Percentiles rank a stretch among this genome's conserved stretches.
These are phyloP conservation scores for Hyles vespertilio DNA, from an alignment of 1,140 invertebrate genomes.

Conservation along the genomic window DNA sequence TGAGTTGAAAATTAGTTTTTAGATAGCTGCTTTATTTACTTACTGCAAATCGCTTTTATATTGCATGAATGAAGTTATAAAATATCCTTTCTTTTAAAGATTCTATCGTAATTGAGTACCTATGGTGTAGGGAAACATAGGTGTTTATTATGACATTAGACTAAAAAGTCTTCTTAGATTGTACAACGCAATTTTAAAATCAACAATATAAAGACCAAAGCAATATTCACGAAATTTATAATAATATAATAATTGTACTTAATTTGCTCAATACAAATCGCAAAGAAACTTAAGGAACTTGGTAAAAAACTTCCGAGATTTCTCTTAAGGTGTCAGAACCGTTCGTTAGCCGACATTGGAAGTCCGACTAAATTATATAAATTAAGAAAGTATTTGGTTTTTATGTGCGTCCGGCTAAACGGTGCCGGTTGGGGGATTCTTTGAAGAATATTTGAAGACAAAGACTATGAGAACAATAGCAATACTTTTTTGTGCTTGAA, in stretches of 20 bases:
- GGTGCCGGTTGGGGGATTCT: slow-evolving; percentile 12
- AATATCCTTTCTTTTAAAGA: too few species aligned
- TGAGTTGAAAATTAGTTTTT: not conserved
- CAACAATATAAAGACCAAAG: too few species aligned
- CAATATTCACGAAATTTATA: too few species aligned
- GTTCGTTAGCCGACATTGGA: slow-evolving; percentile 28
- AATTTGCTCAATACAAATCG: slow-evolving; percentile 14
- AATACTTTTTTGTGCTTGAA: slow-evolving; percentile 12
- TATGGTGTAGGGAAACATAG: too few species aligned
- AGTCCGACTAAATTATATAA: slow-evolving; percentile 26
- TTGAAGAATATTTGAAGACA: slow-evolving; percentile 5
- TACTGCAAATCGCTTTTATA: too few species aligned
- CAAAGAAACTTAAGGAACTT: slow-evolving; percentile 18
- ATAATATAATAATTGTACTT: too few species aligned
- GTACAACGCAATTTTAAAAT: too few species aligned
- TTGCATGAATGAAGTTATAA: too few species aligned
- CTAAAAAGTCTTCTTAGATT: too few species aligned
- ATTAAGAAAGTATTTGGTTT: slow-evolving; percentile 27
- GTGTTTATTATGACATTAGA: too few species aligned
- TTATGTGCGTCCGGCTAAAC: slow-evolving; percentile 13
- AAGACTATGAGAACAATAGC: slow-evolving; percentile 15
- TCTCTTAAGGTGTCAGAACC: slow-evolving; percentile 28
- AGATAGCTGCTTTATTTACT: too few species aligned
- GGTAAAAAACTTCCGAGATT: slow-evolving; percentile 26
- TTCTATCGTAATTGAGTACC: too few species aligned